phyloP scores from a whole-genome alignment of 2,888 invertebrate species.

The Apotomis turbidana region DNA sequence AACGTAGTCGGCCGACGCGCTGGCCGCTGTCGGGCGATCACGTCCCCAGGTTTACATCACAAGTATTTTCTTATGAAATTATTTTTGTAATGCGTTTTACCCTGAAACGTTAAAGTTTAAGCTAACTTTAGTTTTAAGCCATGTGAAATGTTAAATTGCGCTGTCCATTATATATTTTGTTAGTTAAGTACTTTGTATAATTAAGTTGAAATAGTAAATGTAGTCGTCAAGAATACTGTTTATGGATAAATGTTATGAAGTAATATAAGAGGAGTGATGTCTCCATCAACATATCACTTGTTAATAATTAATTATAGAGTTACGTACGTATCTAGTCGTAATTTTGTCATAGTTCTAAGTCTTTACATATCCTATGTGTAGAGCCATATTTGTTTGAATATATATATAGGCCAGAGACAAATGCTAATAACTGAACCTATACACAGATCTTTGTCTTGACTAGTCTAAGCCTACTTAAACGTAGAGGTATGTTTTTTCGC shows the following conservation, averaged over 20 bases:
- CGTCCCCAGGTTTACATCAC: constrained; percentile 59
- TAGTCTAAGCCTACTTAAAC: constrained; percentile 23
- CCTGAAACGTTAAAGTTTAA: constrained; percentile 51
- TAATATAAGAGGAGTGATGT: constrained; percentile 75
- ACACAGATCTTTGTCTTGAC: constrained; percentile 26
- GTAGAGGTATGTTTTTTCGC: constrained; percentile 47
- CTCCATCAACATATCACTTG: constrained; percentile 83
- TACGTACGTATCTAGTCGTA: constrained; percentile 65
- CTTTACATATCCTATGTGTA: constrained; percentile 73
- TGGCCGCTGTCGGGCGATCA: background rate
- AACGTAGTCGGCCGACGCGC: background rate
- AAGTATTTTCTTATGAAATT: constrained; percentile 71
- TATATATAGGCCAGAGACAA: constrained; percentile 30
- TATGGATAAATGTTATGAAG: constrained; percentile 68
- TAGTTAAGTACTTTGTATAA: constrained; percentile 52
- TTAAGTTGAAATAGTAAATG: constrained; percentile 64
- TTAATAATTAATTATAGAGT: constrained; percentile 80
- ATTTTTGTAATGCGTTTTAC: constrained; percentile 68
- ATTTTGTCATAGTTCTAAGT: constrained; percentile 75
- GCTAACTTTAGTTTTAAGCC: constrained; percentile 75
- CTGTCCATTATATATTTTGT: constrained; percentile 67
- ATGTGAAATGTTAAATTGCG: constrained; percentile 78
- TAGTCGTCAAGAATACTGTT: constrained; percentile 69
- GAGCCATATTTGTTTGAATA: constrained; percentile 12
- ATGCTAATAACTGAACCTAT: constrained; percentile 15